Evolutionary conservation across 1,140 invertebrate genomes (phyloP), one percentile per base, ranked within the genome.

Genomic region (Drosophila nebulosa): DNA sequence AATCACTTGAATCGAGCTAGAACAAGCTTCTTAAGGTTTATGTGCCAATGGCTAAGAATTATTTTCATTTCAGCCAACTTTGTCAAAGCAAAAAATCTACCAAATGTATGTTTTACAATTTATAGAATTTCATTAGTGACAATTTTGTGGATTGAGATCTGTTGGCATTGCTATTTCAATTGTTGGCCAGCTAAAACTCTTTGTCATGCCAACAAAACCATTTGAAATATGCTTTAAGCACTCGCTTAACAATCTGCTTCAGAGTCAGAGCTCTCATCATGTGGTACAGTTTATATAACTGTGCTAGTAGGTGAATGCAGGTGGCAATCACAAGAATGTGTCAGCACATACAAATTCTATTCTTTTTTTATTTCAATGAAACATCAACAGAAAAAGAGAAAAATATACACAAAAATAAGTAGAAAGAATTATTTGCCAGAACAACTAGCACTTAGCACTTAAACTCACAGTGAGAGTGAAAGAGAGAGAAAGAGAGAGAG

Each of bases 391-490:
- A 36, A 46, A 10, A 3, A 10, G 7, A 21, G 7, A 21, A 10
- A 46, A 6, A 7, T 16, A 18, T 42, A 2, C 6, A 16, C 14
- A 18, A 42, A 7, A 42, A n/a, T n/a, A 16, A 42, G 18, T 14
- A 39, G n/a, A 39, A 14, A 39, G 21, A 18, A 9, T 2, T 16
- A 46, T 46, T 46, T 46, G 10, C 2, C 46, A 57, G 59, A 71
- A 72, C 58, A 52, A 42, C 71, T 26, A 51, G 63, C 55, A 67
- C 70, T 74, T 61, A 36, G 14, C n/a, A n/a, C n/a, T 51, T 46
- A 21, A 46, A 18, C 39, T 18, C 16, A 14, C 27, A 66, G 26
- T 52, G 16, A 51, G 2, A 42, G 53, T 22, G 58, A n/a, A 46
- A 26, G 12, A 39, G 32, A 52, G n/a, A n/a, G n/a, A n/a, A n/a